phyloP scores from a whole-genome alignment of 2,797 vertebrate genomes.

The Chaenodraco wilsoni region DNA sequence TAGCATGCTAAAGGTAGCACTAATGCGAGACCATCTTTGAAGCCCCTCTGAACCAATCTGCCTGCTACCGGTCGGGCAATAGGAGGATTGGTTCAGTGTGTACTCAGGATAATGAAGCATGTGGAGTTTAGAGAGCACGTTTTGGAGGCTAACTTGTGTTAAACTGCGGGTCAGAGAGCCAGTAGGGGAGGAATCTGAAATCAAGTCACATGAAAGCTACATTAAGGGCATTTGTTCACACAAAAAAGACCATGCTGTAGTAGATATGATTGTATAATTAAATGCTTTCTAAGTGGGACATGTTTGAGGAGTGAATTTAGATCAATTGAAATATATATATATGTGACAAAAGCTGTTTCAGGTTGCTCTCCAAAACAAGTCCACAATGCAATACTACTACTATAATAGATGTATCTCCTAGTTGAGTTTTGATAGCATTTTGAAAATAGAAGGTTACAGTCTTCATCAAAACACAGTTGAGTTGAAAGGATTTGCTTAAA shows the following conservation, averaged over 20 bases:
- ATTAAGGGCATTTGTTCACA: neutral
- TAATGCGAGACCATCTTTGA: conserved; percentile 74
- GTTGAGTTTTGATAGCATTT: neutral
- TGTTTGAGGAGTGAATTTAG: neutral
- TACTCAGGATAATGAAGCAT: conserved; percentile 62
- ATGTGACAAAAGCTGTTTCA: neutral
- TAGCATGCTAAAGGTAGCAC: conserved; percentile 83
- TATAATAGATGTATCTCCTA: neutral
- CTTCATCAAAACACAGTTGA: neutral
- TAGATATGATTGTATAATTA: neutral
- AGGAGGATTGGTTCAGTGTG: conserved; percentile 54
- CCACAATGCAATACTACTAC: neutral
- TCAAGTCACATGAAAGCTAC: conserved; percentile 6
- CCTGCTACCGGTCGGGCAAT: conserved; percentile 50
- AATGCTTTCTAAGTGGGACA: neutral
- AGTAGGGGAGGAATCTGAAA: conserved; percentile 16
- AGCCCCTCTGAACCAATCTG: conserved; percentile 60
- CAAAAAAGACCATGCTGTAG: neutral
- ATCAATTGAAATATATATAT: neutral
- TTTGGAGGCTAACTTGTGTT: conserved; percentile 65
- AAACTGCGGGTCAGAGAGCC: conserved; percentile 54
- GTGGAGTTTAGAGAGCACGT: conserved; percentile 57
- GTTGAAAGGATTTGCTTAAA: neutral
- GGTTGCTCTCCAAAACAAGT: neutral
- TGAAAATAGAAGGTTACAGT: neutral